Evolutionary conservation across 2,113 vertebrate genomes (phyloP), one percentile per base, ranked within the genome.

Genomic region (Perca flavescens): DNA sequence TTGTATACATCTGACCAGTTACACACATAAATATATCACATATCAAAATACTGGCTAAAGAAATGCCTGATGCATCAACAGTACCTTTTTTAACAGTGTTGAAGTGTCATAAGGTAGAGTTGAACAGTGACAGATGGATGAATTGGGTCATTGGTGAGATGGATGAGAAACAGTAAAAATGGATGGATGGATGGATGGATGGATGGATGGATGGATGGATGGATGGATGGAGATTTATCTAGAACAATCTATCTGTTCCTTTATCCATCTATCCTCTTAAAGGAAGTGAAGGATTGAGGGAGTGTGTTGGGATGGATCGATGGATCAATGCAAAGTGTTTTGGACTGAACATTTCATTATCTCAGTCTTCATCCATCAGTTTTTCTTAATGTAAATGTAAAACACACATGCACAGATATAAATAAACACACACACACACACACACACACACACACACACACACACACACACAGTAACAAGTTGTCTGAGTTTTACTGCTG

Each of bases 291-390:
- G 25, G 63, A 53, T 57, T 0, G 50, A 80, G 28, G 7, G 49
- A 68, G 46, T n/a, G 46, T 2, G 7, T 40, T 11, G 9, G 64
- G 21, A 3, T 1, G 31, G 54, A 6, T 1, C 13, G 74, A 75
- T 43, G 62, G 31, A 75, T 75, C 74, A 61, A 17, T 36, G 50
- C 22, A 63, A 82, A 49, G 83, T 83, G 80, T 77, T 76, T 78
- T 28, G 14, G 2, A 28, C 28, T 28, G 28, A 28, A 1, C 69
- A 16, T 80, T 86, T 86, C 57, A 81, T 86, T 76, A 84, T 53
- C 46, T 74, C 49, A 5, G 19, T 34, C 21, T 14, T 25, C 57
- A 67, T 62, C 43, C 36, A 79, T 79, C 43, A 69, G 62, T 66
- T 67, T 80, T 77, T 79, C 43, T 71, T 85, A 8, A 79, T 47